Conservation (phyloP, 2,888 invertebrate species). For the Cheilosia soror region DNA sequence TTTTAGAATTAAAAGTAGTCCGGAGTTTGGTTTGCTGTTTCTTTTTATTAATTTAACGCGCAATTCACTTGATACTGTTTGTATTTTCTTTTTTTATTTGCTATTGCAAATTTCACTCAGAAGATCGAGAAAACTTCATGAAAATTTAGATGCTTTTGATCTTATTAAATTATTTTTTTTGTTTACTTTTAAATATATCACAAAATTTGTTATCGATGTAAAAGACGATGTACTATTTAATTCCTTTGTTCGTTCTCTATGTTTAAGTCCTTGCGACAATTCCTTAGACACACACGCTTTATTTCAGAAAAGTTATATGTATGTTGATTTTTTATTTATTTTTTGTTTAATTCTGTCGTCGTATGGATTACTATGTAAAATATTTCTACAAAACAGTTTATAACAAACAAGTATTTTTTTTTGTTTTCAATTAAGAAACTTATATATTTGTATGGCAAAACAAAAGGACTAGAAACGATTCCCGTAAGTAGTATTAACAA, state of each 20-base stretch:
- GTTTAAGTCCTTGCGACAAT: conserved; percentile 53
- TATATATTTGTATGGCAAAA: conserved; percentile 73
- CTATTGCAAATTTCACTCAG: conserved; percentile 45
- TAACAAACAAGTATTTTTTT: conserved; percentile 38
- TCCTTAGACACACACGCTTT: conserved; percentile 34
- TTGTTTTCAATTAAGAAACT: conserved; percentile 41
- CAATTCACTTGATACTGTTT: conserved; percentile 45
- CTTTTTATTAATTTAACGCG: conserved; percentile 17
- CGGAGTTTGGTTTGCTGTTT: conserved; percentile 1
- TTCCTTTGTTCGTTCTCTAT: conserved; percentile 50
- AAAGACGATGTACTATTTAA: conserved; percentile 74
- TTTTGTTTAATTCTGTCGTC: conserved; percentile 21
- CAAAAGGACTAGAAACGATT: conserved; percentile 73
- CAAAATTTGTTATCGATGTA: conserved; percentile 75
- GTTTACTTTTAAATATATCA: conserved; percentile 66
- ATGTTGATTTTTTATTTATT: conserved; percentile 17
- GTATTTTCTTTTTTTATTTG: conserved; percentile 10
- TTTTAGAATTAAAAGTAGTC: conserved; percentile 16
- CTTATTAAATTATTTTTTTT: conserved; percentile 30
- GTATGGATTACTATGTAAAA: conserved; percentile 43
- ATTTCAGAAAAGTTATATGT: conserved; percentile 29
- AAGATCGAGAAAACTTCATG: conserved; percentile 11
- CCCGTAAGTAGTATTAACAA: conserved; percentile 52
- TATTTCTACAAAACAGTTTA: conserved; percentile 30
- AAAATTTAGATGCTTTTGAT: conserved; percentile 28